phyloP scores from a whole-genome alignment of 2,888 invertebrate genomes.

The Lottia gigantea region DNA sequence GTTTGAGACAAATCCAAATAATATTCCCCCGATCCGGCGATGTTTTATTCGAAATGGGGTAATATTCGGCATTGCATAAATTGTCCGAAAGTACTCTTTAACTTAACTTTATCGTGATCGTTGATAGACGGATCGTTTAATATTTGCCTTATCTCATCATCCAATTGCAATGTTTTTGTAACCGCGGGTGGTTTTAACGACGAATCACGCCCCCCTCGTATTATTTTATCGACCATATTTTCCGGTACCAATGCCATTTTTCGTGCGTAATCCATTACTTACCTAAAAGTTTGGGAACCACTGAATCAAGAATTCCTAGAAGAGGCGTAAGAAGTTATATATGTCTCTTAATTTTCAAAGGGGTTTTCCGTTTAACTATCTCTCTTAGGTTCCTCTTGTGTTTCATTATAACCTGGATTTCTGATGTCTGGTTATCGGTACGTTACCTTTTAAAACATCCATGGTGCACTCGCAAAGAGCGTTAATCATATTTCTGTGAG shows the following conservation, averaged over 20 bases:
- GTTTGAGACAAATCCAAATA: neutral
- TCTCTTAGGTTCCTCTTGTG: neutral
- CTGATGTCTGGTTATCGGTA: constrained; percentile 11
- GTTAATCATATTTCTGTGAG: neutral
- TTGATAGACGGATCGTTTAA: no score
- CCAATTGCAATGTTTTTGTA: no score
- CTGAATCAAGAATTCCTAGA: no score
- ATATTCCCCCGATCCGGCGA: neutral
- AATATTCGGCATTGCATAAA: neutral
- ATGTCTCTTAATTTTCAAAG: neutral
- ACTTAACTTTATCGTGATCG: no score
- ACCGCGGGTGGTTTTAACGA: no score
- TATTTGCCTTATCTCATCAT: no score
- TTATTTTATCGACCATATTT: no score
- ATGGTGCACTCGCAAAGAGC: neutral
- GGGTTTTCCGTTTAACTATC: neutral
- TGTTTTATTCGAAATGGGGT: neutral
- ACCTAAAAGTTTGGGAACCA: no score
- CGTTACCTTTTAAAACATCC: constrained; percentile 14
- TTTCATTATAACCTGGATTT: constrained; percentile 10
- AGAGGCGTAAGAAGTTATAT: no score
- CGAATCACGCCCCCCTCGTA: no score
- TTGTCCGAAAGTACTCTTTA: constrained; percentile 6
- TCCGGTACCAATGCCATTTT: no score
- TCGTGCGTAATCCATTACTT: no score